Conservation (phyloP, 2,888 invertebrate genomes). For the Temnothorax ravouxi region DNA sequence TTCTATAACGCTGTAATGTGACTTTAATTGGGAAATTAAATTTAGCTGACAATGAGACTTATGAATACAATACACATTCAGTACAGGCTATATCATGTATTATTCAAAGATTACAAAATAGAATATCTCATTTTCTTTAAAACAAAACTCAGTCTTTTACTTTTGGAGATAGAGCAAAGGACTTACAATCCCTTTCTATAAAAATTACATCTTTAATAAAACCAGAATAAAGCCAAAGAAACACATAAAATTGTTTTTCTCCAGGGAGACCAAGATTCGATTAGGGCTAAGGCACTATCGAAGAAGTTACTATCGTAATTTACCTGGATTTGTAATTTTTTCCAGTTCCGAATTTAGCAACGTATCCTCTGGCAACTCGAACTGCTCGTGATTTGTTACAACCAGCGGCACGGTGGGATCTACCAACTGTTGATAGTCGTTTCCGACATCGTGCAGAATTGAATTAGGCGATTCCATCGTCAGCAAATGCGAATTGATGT, state of each 20-base stretch:
- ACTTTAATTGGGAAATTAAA: neutral
- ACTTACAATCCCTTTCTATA: neutral
- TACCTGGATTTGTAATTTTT: slow-evolving; percentile 79
- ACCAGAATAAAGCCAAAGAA: neutral
- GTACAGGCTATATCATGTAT: neutral
- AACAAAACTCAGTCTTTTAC: neutral
- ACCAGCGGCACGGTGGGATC: slow-evolving; percentile 63
- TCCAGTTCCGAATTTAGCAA: slow-evolving; percentile 75
- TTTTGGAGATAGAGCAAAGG: neutral
- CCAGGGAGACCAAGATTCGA: neutral
- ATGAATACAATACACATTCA: neutral
- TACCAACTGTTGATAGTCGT: slow-evolving; percentile 72
- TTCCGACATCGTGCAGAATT: slow-evolving; percentile 62
- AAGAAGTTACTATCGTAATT: slow-evolving; percentile 48
- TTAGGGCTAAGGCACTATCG: neutral
- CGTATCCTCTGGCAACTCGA: slow-evolving; percentile 73
- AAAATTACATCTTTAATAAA: neutral
- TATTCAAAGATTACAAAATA: slow-evolving; percentile 4
- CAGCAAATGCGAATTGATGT: slow-evolving; percentile 35
- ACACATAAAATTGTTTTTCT: neutral
- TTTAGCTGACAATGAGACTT: neutral
- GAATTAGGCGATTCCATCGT: slow-evolving; percentile 65
- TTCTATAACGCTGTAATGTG: neutral
- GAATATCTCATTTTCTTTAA: neutral
- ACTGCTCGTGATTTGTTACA: slow-evolving; percentile 65